Evolutionary conservation across 2,888 invertebrate genomes (phyloP).

Genomic region (Stramonita haemastoma): DNA sequence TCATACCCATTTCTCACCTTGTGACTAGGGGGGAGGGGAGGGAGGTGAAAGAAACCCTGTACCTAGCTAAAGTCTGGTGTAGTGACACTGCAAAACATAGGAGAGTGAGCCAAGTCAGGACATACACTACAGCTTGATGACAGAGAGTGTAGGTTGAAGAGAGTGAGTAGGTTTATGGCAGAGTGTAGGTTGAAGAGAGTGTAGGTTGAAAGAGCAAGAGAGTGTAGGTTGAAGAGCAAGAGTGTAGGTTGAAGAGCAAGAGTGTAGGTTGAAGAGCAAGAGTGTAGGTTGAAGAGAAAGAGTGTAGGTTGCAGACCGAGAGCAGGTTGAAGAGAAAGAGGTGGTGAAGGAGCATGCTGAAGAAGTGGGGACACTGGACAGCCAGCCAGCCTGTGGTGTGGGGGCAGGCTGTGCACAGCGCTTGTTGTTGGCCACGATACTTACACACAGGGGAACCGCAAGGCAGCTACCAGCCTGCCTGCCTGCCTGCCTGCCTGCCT

Average conservation of each 20-base stretch:
- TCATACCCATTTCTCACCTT: too few relatives aligned
- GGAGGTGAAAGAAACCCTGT: too few relatives aligned
- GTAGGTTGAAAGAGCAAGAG: background rate
- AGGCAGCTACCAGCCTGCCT: slow-evolving; percentile 40
- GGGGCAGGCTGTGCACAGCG: background rate
- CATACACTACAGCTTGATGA: background rate
- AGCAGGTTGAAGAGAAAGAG: too few relatives aligned
- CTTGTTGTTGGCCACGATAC: slow-evolving; percentile 35
- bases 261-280: too few relatives aligned
- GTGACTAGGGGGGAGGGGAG: too few relatives aligned
- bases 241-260: too few relatives aligned
- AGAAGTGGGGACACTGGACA: background rate
- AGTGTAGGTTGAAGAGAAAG: too few relatives aligned
- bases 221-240: too few relatives aligned
- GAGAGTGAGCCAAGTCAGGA: background rate
- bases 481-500: slow-evolving; percentile 24
- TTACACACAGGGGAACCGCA: slow-evolving; percentile 39
- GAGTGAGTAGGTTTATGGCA: too few relatives aligned
- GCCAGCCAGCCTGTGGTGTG: background rate
- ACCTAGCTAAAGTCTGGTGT: background rate
- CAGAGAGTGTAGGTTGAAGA: background rate
- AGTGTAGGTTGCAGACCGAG: too few relatives aligned
- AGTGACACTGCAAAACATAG: background rate
- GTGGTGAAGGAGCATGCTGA: too few relatives aligned
- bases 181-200: background rate